Conservation (phyloP, 2,797 vertebrate species). For the Microctenopoma steveboyesi region DNA sequence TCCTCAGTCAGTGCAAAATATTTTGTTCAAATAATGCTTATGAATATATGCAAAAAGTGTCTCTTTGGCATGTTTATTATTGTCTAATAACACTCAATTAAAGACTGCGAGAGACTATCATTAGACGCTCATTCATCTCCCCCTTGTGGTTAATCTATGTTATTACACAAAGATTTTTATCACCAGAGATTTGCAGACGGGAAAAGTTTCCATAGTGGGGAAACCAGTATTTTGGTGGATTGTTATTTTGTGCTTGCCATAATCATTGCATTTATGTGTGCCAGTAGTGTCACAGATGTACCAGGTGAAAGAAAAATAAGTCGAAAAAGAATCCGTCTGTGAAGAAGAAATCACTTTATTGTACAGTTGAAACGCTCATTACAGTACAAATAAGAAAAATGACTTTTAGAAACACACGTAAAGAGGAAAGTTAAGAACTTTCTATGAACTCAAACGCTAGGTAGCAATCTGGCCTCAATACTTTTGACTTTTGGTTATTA, state of each 20-base stretch:
- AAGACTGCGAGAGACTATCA: neutral
- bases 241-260: neutral
- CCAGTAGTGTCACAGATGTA: too few relatives aligned
- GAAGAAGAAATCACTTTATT: neutral
- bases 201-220: neutral
- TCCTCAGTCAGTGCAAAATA: conserved; percentile 21
- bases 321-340: neutral
- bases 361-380: too few relatives aligned
- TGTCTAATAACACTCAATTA: neutral
- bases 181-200: neutral
- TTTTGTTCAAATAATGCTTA: conserved; percentile 11
- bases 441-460: too few relatives aligned
- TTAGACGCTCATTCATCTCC: conserved; percentile 56
- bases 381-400: too few relatives aligned
- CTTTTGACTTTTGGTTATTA: too few relatives aligned
- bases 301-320: neutral
- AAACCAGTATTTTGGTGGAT: neutral
- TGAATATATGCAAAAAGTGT: conserved; percentile 26
- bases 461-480: too few relatives aligned
- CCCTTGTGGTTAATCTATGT: conserved; percentile 19
- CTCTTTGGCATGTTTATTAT: conserved; percentile 30
- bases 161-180: conserved; percentile 12
- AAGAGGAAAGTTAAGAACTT: too few relatives aligned
- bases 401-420: too few relatives aligned
- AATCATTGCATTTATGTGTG: neutral